Conservation (phyloP, 2,888 invertebrate genomes). For the Lasioglossum pauxillum region DNA sequence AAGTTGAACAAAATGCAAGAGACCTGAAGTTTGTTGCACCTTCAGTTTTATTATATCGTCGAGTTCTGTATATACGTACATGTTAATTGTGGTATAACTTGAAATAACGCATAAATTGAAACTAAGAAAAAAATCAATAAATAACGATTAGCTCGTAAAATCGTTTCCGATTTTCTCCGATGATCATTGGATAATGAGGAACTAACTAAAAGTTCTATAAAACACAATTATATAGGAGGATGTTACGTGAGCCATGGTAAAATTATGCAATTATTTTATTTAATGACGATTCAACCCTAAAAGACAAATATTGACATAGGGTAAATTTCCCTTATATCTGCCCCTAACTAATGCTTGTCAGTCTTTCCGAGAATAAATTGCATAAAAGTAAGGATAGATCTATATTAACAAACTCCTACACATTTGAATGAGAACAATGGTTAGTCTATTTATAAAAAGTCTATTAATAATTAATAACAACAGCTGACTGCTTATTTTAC, state of each 20-base stretch:
- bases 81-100: constrained; percentile 43
- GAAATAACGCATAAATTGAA: constrained; percentile 50
- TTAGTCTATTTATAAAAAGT: neutral
- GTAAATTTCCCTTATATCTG: neutral
- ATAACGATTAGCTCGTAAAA: constrained; percentile 53
- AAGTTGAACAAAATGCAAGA: constrained; percentile 67
- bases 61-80: constrained; percentile 49
- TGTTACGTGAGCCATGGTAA: neutral
- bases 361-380: neutral
- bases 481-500: neutral
- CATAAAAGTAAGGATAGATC: neutral
- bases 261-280: constrained; percentile 1
- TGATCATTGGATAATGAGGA: neutral
- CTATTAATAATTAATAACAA: constrained; percentile 3
- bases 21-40: constrained; percentile 62
- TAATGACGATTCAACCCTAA: neutral
- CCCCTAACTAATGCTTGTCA: neutral
- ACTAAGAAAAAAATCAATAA: constrained; percentile 50
- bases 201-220: neutral
- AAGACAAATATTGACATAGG: neutral
- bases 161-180: neutral
- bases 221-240: neutral
- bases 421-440: neutral
- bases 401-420: neutral
- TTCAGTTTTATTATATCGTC: constrained; percentile 49